Percentiles rank a stretch among this genome's conserved stretches.
phyloP scores from a whole-genome alignment of 1,140 invertebrate species.

The Megalopta genalis region DNA sequence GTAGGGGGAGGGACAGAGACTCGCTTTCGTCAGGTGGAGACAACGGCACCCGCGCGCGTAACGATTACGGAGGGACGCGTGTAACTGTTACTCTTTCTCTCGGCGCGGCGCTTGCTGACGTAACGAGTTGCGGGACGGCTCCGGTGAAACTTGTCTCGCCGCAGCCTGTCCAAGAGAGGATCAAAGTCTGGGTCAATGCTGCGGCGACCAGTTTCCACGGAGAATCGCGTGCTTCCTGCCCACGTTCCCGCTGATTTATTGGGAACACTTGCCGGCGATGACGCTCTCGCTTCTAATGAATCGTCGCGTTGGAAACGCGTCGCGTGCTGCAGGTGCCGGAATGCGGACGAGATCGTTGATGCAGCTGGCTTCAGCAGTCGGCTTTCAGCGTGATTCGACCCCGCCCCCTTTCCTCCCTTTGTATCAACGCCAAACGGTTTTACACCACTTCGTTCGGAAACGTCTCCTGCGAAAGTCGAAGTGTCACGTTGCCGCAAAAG shows the following conservation, averaged over 20 bases:
- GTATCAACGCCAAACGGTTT: too few relatives aligned
- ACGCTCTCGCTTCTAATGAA: not conserved
- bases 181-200: slow-evolving; percentile 66
- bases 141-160: slow-evolving; percentile 56
- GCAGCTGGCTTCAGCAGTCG: too few relatives aligned
- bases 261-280: not conserved
- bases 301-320: not conserved
- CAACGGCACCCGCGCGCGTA: not conserved
- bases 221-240: slow-evolving; percentile 7
- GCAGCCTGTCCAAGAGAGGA: slow-evolving; percentile 24
- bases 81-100: slow-evolving; percentile 51
- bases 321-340: not conserved
- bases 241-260: slow-evolving; percentile 24
- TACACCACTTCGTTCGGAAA: too few relatives aligned
- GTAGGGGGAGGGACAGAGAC: not conserved
- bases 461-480: too few relatives aligned
- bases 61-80: not conserved
- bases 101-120: slow-evolving; percentile 38
- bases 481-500: too few relatives aligned
- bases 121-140: slow-evolving; percentile 53
- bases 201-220: slow-evolving; percentile 30
- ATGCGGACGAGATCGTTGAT: too few relatives aligned
- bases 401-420: too few relatives aligned
- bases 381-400: too few relatives aligned
- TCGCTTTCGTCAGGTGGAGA: slow-evolving; percentile 50